Evolutionary conservation across 2,113 vertebrate species (phyloP).

Genomic region (Boleophthalmus pectinirostris): DNA sequence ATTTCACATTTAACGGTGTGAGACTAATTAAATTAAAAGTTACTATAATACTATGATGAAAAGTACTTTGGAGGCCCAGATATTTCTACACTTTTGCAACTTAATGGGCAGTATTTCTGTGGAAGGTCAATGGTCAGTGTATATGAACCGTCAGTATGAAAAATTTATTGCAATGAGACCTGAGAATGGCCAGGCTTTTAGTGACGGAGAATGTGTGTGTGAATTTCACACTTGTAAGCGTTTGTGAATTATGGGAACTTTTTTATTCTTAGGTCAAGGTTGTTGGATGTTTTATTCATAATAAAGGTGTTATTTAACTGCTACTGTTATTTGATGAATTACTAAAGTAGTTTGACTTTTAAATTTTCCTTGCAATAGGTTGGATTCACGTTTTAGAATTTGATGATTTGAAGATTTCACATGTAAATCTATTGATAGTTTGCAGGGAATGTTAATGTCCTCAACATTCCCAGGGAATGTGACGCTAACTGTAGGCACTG

Average conservation of each 20-base stretch:
- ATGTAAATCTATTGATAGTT: too few species aligned
- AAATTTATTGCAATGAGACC: neutral
- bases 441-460: too few species aligned
- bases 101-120: neutral
- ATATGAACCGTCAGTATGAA: neutral
- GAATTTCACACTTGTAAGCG: neutral
- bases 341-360: too few species aligned
- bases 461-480: too few species aligned
- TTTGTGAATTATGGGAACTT: neutral
- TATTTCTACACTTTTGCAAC: neutral
- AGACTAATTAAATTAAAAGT: neutral
- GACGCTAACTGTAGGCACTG: too few species aligned
- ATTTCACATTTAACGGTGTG: neutral
- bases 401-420: too few species aligned
- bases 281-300: neutral
- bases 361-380: too few species aligned
- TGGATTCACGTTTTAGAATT: too few species aligned
- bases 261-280: neutral
- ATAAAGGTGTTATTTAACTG: neutral
- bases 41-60: neutral
- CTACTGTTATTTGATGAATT: neutral
- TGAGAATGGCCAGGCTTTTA: neutral
- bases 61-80: neutral
- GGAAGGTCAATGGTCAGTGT: neutral
- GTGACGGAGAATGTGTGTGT: neutral